Base-by-base conservation (phyloP, 1,140 invertebrate genomes). In the Colletes gigas region DNA sequence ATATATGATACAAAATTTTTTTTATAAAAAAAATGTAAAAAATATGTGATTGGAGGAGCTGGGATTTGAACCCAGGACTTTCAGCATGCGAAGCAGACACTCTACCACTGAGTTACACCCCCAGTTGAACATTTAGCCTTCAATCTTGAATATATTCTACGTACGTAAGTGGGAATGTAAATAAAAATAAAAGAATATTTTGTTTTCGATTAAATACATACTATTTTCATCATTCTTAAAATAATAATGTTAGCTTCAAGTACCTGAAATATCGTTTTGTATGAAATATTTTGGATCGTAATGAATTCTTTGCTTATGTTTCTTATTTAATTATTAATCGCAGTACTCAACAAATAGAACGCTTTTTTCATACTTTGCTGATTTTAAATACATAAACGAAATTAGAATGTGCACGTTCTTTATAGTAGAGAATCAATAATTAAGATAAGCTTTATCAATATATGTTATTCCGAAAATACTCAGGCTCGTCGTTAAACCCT, bases 1-100 rank as follows among this genome's bases (percentile, higher is more conserved):
- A 69, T 66, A 52, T n/a, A 57, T 63, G 21, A 4, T 19, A 19
- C 39, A 21, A 52, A 54, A 17, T 6, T 39, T 15, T 39, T 41
- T 52, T 59, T 19, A 57, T 30, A 30, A 30, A 54, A 57, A 85
- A 90, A 82, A 84, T 81, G 71, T 54, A 72, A 54, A 66, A 83
- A 84, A 83, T 82, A 67, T 41, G 41, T 0, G 0, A 54, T 74
- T 94, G 94, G 94, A 94, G 93, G 93, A 93, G 93, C 93, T 94
- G 94, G 94, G 94, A 94, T 94, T 94, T 94, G 94, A 94, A 94
- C 94, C 94, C 94, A 94, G 93, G 94, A 94, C 93, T 94, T 94
- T 94, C 94, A 92, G 93, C 94, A 94, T 94, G 94, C 94, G 94
- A 94, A 94, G 94, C 94, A 93, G 94, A 94, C 94, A 94, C 94